Evolutionary conservation across 1,140 invertebrate species (phyloP), one percentile per base, ranked within the genome.

Genomic region (Dufourea novaeangliae): DNA sequence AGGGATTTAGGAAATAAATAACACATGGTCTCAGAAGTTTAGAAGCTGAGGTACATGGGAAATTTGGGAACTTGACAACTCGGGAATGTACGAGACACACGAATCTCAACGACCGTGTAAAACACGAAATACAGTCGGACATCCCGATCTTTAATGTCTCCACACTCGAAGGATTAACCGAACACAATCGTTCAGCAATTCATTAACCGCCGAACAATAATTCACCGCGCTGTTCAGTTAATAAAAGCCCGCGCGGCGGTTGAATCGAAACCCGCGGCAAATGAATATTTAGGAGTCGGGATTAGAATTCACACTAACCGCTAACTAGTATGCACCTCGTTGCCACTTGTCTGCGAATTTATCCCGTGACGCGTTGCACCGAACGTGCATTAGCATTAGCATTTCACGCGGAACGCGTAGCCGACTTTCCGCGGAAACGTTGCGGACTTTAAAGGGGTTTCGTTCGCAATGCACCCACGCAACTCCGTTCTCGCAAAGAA

Each of bases 381-480:
- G 72, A 75, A 75, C 64, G 39, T 68, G 73, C 73, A 78, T 72
- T 72, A 72, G 37, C 37, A 78, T 72, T 73, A 71, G 74, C 67
- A 77, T 74, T 74, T 54, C 62, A 50, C 71, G 41, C 22, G 54
- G 27, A 29, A 39, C 39, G 54, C 50, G 29, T n/a, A 37, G 54
- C 39, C 66, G 41, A 29, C 39, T 57, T 44, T 68, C 63, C 54
- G 34, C 64, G 17, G 39, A 20, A 61, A 44, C 64, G 25, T 67
- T 20, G 52, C 52, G 14, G 4, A 27, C 41, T 76, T 44, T 27
- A 25, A 70, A 37, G 11, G 41, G 12, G n/a, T 17, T 2, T 37
- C 34, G 34, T 34, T 62, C 32, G 1, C n/a, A 5, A 37, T 29
- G 17, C n/a, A 56, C 22, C 3, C n/a, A 37, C 54, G 25, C 14